phyloP scores from a whole-genome alignment of 2,888 invertebrate genomes.

The Chloroclystis v-ata region DNA sequence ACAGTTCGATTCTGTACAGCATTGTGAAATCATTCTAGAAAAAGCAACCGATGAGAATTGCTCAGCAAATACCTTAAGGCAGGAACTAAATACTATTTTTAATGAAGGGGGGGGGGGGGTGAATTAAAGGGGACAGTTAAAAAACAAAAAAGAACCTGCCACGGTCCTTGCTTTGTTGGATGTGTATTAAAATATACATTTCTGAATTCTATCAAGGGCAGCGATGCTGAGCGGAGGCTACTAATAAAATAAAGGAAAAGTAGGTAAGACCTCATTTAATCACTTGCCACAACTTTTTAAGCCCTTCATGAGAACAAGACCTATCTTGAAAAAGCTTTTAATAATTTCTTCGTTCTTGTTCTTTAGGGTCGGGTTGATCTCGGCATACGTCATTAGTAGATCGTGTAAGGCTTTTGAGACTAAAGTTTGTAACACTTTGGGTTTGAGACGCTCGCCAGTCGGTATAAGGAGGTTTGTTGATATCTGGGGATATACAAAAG shows the following conservation, averaged over 20 bases:
- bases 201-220: no score
- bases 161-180: no score
- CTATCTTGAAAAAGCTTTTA: slow-evolving; percentile 40
- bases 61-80: no score
- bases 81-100: no score
- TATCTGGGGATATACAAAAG: slow-evolving; percentile 32
- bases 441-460: slow-evolving; percentile 34
- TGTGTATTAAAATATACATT: no score
- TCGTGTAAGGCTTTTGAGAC: slow-evolving; percentile 39
- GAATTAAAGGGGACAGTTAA: no score
- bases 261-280: neutral
- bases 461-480: slow-evolving; percentile 38
- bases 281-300: slow-evolving; percentile 1
- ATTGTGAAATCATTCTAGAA: no score
- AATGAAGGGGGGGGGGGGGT: no score
- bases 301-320: slow-evolving; percentile 36
- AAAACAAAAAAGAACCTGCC: no score
- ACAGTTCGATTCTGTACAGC: no score
- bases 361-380: slow-evolving; percentile 34
- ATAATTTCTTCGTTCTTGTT: slow-evolving; percentile 32
- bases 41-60: no score
- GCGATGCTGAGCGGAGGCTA: no score
- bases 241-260: neutral
- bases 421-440: slow-evolving; percentile 31
- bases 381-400: slow-evolving; percentile 44